A percentile compares a stretch with the other conserved stretches of the same genome.
These are phyloP conservation scores for Lycocerus yunnanus DNA, from an alignment of 2,888 invertebrate genomes.

Conservation along the genomic window DNA sequence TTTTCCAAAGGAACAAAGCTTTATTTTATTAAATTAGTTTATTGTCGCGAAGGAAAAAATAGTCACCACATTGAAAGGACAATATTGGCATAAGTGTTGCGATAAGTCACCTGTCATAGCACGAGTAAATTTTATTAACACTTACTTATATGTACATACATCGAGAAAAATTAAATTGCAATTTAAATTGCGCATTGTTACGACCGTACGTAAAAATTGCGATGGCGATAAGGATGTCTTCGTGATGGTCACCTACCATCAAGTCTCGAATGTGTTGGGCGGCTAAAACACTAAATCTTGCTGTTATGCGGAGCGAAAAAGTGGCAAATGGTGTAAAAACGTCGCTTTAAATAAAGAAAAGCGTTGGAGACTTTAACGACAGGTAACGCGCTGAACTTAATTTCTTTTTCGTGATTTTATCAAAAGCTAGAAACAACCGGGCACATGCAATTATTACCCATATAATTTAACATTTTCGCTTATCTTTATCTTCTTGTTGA, in stretches of 20 bases:
- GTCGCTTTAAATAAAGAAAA: background rate
- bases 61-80: background rate
- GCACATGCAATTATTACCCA: conserved; percentile 13
- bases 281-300: background rate
- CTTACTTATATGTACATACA: background rate
- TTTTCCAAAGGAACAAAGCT: background rate
- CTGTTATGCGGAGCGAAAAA: background rate
- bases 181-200: background rate
- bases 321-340: background rate
- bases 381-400: conserved; percentile 9
- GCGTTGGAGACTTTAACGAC: conserved; percentile 3
- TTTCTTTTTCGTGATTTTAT: conserved; percentile 3
- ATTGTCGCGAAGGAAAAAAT: background rate
- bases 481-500: background rate
- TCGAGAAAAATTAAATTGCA: background rate
- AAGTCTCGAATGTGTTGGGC: too few relatives aligned
- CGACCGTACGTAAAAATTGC: background rate
- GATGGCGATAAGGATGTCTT: background rate
- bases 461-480: conserved; percentile 7
- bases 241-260: background rate
- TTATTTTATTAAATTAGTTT: background rate
- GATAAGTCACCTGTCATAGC: background rate
- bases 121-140: background rate
- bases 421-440: background rate
- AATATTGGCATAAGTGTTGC: background rate